Evolutionary conservation across 2,888 invertebrate species (phyloP).

Genomic region (Agrochola circellaris): DNA sequence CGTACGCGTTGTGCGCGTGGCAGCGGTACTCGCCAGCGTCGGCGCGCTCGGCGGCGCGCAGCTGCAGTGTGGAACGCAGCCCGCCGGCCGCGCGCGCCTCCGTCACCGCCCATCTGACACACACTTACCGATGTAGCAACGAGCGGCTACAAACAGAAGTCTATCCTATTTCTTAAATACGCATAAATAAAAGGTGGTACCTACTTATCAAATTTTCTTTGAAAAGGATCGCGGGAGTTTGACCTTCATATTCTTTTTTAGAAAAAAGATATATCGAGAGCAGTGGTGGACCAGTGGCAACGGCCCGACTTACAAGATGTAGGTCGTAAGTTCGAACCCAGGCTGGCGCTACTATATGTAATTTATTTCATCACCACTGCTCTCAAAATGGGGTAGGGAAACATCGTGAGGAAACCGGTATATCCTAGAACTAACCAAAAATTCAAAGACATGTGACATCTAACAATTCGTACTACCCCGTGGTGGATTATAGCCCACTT

Average conservation of each 20-base stretch:
- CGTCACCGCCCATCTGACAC: conserved; percentile 90
- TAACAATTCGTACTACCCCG: background rate
- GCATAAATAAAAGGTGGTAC: background rate
- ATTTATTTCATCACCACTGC: background rate
- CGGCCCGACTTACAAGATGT: background rate
- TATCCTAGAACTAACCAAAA: background rate
- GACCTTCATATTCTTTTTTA: background rate
- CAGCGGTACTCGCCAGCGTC: conserved; percentile 94
- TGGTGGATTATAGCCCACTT: background rate
- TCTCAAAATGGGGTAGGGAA: background rate
- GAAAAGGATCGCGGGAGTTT: background rate
- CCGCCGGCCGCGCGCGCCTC: conserved; percentile 92
- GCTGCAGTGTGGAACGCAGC: conserved; percentile 92
- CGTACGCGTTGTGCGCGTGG: conserved; percentile 93
- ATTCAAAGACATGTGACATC: background rate
- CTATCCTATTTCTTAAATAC: background rate
- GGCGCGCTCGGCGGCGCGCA: conserved; percentile 92
- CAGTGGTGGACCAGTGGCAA: background rate
- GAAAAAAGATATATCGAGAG: background rate
- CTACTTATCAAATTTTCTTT: background rate
- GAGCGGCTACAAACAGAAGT: background rate
- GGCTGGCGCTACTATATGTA: background rate
- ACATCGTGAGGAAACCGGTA: too few relatives aligned
- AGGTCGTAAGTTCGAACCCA: background rate
- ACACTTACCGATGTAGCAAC: background rate